Conservation (phyloP, 2,888 invertebrate genomes). For the Odontothrips loti region DNA sequence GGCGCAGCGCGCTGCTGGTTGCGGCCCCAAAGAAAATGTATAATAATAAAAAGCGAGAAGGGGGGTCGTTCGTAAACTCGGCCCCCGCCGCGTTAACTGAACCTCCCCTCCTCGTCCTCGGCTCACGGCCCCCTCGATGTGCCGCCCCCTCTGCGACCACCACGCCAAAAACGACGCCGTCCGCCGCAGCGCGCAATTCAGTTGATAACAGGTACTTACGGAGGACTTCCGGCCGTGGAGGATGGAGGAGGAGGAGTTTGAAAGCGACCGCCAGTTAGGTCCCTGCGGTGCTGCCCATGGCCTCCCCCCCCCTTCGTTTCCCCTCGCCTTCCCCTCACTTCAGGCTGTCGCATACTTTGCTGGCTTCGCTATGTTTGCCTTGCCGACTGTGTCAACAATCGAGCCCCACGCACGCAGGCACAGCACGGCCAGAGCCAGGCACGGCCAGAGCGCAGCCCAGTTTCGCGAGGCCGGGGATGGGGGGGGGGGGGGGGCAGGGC, state of each 20-base stretch:
- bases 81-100: neutral
- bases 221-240: neutral
- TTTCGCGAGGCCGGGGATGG: too few species aligned
- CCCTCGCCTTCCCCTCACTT: neutral
- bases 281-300: neutral
- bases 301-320: neutral
- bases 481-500: too few species aligned
- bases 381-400: conserved; percentile 19
- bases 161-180: neutral
- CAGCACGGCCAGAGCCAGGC: neutral
- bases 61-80: neutral
- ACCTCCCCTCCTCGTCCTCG: neutral
- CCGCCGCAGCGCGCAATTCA: neutral
- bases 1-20: neutral
- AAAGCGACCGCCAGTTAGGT: neutral
- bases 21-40: too few species aligned
- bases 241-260: neutral
- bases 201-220: conserved; percentile 10
- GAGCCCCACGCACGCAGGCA: neutral
- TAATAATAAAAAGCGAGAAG: neutral
- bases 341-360: conserved; percentile 5
- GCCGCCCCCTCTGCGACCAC: neutral
- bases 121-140: too few species aligned
- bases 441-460: neutral
- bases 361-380: conserved; percentile 18